Base-by-base conservation (phyloP, 2,888 invertebrate species). In the Erpobdella octoculata region DNA sequence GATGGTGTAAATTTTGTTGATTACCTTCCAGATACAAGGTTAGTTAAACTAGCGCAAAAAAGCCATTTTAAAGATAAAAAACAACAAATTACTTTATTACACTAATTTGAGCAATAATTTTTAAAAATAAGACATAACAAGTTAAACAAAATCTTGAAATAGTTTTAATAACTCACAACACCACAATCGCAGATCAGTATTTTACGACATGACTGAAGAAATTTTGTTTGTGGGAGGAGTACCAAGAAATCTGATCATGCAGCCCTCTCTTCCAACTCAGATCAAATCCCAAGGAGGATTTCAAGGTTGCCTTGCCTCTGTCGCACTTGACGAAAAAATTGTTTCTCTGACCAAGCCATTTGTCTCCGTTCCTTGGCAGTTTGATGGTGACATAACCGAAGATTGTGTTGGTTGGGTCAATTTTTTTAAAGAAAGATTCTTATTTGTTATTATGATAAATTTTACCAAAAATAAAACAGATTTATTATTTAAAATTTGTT, bases 281-380 rank as follows among this genome's bases (percentile, higher is more conserved):
- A 5, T 69, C 58, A 58, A 58, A 18, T 25, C 46, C 69, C 48
- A 4, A 5, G n/a, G 36, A 8, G 95, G 95, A 0, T 96, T 91
- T 83, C 91, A 93, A 82, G 96, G 96, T 0, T 96, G 96, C 80
- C 86, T 96, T 80, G 92, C 93, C 0, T 93, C 93, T 48, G 81
- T 96, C 74, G 93, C 94, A 81, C 85, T 96, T 28, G 93, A 93
- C 73, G 93, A 93, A 37, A 35, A 28, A 21, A 90, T 91, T 78
- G 75, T 75, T 36, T 78, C 78, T 28, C 38, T 73, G 37, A n/a
- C n/a, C 6, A 41, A 71, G 21, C 58, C 59, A n/a, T 6, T 59
- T 25, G 61, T 38, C 5, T 31, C 31, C 37, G 35, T 70, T 2
- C 65, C 69, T 1, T 33, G 25, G 5, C 38, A 69, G 33, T 48